Percentiles rank a stretch among this genome's conserved stretches.
Evolutionary conservation across 2,797 vertebrate genomes (phyloP).

Genomic region (Eurystomus glaucurus): DNA sequence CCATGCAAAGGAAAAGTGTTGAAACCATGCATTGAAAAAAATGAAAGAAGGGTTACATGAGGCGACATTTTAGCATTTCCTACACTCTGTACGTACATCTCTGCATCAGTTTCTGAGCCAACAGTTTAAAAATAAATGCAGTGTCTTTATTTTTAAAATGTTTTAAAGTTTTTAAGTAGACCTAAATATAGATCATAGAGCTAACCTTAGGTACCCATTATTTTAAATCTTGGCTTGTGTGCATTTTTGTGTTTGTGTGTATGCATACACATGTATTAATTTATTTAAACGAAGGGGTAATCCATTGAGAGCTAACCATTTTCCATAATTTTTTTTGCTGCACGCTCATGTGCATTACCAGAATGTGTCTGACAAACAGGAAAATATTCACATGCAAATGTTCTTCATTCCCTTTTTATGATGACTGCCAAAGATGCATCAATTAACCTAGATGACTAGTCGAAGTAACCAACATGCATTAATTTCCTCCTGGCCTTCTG

Average conservation of each 20-base stretch:
- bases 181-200: not conserved
- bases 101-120: conserved; percentile 7
- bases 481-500: conserved; percentile 18
- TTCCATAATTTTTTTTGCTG: not conserved
- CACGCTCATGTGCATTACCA: not conserved
- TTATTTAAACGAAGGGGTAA: not conserved
- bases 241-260: not conserved
- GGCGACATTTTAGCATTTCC: conserved; percentile 7
- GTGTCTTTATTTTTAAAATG: conserved; percentile 7
- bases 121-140: conserved; percentile 33
- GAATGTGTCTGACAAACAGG: not conserved
- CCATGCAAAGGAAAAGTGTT: not conserved
- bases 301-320: not conserved
- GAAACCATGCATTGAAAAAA: not conserved
- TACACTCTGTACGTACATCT: not conserved
- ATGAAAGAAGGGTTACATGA: conserved; percentile 12
- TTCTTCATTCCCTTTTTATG: not conserved
- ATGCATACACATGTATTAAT: not conserved
- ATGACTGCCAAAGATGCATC: conserved; percentile 16
- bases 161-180: conserved; percentile 1
- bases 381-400: conserved; percentile 4
- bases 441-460: conserved; percentile 35
- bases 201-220: not conserved
- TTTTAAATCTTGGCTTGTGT: not conserved
- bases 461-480: not conserved